Evolutionary conservation across 1,140 invertebrate species (phyloP).

Genomic region (Tribolium castaneum): DNA sequence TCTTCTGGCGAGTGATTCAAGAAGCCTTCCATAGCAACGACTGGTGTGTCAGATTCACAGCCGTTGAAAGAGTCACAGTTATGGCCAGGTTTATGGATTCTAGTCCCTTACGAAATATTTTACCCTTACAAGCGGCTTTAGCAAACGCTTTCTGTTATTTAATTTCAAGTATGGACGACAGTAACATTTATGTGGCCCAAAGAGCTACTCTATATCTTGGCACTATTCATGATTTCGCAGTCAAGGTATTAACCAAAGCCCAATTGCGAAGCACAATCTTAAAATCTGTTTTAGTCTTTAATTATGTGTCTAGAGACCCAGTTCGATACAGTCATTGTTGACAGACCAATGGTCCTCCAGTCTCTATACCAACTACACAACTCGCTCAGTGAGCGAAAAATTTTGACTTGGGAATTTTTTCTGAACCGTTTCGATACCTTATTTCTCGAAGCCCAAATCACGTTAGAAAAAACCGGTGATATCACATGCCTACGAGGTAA

Average conservation of each 20-base stretch:
- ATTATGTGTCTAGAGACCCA: conserved; percentile 91
- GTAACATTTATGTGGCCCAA: conserved; percentile 94
- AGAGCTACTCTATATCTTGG: conserved; percentile 92
- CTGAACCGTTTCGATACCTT: conserved; percentile 96
- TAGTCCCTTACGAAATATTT: conserved; percentile 84
- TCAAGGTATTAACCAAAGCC: conserved; percentile 69
- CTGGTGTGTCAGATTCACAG: conserved; percentile 91
- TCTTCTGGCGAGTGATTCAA: conserved; percentile 95
- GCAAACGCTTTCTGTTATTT: conserved; percentile 97
- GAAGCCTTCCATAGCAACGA: conserved; percentile 92
- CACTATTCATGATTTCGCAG: conserved; percentile 89
- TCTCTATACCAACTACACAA: conserved; percentile 95
- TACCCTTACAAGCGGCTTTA: conserved; percentile 90
- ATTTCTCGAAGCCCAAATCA: conserved; percentile 95
- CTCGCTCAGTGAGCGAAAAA: conserved; percentile 88
- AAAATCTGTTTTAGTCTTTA: conserved; percentile 70
- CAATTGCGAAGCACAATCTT: neutral
- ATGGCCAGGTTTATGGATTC: conserved; percentile 94
- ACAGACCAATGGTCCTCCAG: conserved; percentile 97
- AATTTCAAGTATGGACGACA: conserved; percentile 95
- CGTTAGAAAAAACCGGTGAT: conserved; percentile 84
- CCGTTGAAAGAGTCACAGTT: conserved; percentile 93
- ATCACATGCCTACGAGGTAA: conserved; percentile 84
- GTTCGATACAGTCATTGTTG: conserved; percentile 94
- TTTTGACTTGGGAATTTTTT: conserved; percentile 98